Evolutionary conservation across 2,888 invertebrate genomes (phyloP), one percentile per base, ranked within the genome.

Genomic region (Epinotia nisella): DNA sequence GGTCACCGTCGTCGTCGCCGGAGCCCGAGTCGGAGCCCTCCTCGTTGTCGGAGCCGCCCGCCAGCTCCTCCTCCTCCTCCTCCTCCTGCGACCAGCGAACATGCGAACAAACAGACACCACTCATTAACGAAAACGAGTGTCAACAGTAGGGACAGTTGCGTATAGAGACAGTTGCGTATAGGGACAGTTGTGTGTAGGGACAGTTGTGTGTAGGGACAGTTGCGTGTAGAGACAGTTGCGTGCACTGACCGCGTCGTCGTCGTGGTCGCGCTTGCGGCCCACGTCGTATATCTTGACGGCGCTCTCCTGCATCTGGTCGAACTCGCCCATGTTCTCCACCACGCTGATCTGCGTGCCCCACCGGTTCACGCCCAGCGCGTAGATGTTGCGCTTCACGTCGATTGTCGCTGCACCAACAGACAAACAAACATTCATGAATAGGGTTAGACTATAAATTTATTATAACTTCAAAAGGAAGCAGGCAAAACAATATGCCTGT

Each of bases 371-470:
- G 72, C 97, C 96, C 76, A 99, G 90, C 82, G 97, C 97, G 86
- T 97, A 97, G 70, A 99, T 97, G 81, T 97, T 97, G 76, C 97
- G 96, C 85, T 98, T 98, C 19, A 98, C 97, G 92, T 99, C 99
- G 77, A 98, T 96, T 0, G 99, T 99, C 0, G 98, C 98, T 96
- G 93, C 3, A 9, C 21, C 1, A 17, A 51, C 41, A 1, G 1
- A 17, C 17, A 35, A 15, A 15, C 5, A 5, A 9, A 35, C 35
- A 35, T 35, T 9, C 9, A 9, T 35, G 9, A 29, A 29, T n/a
- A n/a, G n/a, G n/a, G n/a, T n/a, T n/a, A n/a, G n/a, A n/a, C n/a
- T n/a, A n/a, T n/a, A n/a, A n/a, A n/a, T n/a, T n/a, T n/a, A n/a
- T n/a, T n/a, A n/a, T n/a, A n/a, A n/a, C n/a, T n/a, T n/a, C n/a